Evolutionary conservation across 2,888 invertebrate species (phyloP).

Genomic region (Oscheius myriophilus): DNA sequence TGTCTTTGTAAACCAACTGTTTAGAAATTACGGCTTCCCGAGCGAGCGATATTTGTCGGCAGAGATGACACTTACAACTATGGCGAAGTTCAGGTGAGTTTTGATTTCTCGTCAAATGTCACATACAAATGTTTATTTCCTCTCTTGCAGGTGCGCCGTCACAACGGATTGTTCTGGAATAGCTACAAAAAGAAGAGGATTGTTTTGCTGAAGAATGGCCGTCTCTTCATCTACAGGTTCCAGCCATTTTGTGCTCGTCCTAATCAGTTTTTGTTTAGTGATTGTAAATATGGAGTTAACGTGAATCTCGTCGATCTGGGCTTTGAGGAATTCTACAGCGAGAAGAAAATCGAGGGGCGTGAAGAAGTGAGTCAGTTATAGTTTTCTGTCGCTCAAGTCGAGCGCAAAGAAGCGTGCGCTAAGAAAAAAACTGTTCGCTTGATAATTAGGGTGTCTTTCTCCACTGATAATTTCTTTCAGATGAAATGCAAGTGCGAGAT

Average conservation of each 20-base stretch:
- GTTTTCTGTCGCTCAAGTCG: too few species aligned
- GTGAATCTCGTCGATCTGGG: neutral
- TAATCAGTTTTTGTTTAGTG: neutral
- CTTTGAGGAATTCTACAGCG: neutral
- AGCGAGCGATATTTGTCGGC: neutral
- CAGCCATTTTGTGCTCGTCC: neutral
- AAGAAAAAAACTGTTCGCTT: neutral
- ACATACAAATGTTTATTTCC: too few species aligned
- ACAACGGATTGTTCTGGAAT: neutral
- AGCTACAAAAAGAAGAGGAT: neutral
- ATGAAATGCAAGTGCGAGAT: neutral
- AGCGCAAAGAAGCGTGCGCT: neutral
- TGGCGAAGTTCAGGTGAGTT: neutral
- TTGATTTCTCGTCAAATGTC: neutral
- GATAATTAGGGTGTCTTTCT: neutral
- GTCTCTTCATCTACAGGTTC: neutral
- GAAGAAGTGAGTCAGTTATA: too few species aligned
- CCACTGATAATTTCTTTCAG: neutral
- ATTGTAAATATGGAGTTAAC: neutral
- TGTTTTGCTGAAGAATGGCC: slow-evolving; percentile 1
- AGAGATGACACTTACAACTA: neutral
- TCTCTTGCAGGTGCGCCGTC: neutral
- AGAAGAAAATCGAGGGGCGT: neutral
- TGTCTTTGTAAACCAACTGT: neutral
- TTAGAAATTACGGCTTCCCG: neutral